Base-by-base conservation (phyloP, 2,113 vertebrate genomes). In the Seriola dumerili region DNA sequence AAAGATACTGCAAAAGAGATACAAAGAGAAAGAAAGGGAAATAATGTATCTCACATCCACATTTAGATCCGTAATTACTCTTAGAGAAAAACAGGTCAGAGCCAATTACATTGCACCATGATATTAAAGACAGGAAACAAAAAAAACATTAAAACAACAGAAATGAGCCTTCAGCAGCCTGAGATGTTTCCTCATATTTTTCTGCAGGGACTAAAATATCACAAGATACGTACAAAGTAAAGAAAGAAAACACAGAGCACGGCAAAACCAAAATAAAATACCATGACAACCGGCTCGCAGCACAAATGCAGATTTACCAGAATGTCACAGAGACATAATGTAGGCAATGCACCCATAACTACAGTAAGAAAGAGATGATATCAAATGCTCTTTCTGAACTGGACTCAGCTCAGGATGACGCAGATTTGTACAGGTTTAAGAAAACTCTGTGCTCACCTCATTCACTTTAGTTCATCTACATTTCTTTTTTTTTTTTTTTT, bases 221-320 rank as follows among this genome's bases (percentile, higher is more conserved):
- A 88, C 76, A 85, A 77, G 80, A 91, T 79, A 79, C 23, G 66
- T 46, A 83, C 52, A 71, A 87, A 86, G 86, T 78, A 81, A 91
- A 88, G 80, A 83, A 79, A 36, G 77, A 84, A 76, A 88, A 73
- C 67, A 82, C 69, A 66, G 32, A 72, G 80, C 87, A 77, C 10
- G 34, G 77, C 61, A 72, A 88, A 86, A 87, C 88, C 80, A 86
- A 92, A 92, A 91, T 90, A 92, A 93, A 91, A 92, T 86, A 82
- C 89, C 92, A 94, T 92, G 90, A 92, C 92, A 93, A 92, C 90
- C 72, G 23, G 46, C 83, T 83, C 3, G 40, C 87, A 79, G 91
- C 68, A 78, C 80, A 86, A 90, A 87, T 73, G 55, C 81, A 86
- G 68, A 87, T 84, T 88, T 70, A 75, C 72, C 74, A 85, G 76